Evolutionary conservation across 2,113 vertebrate species (phyloP).

Genomic region (Dasyurus viverrinus): DNA sequence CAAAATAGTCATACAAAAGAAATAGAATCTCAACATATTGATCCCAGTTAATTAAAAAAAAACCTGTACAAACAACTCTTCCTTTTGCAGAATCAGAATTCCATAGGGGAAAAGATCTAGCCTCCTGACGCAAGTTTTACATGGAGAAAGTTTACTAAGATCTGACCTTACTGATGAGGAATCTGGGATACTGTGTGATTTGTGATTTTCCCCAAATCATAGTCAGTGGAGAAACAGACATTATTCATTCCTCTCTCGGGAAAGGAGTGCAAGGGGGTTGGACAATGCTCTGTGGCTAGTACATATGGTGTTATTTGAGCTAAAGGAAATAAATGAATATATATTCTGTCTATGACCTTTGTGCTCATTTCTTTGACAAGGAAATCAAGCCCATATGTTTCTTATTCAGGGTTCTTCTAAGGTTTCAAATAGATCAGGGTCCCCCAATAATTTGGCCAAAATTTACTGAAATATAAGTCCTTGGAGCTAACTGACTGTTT

Average conservation of each 20-base stretch:
- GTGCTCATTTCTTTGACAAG: background rate
- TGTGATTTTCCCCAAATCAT: background rate
- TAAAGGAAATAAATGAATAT: background rate
- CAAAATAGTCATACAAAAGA: background rate
- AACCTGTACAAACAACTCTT: background rate
- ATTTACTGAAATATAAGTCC: background rate
- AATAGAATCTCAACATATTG: background rate
- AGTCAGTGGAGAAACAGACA: background rate
- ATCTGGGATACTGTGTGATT: background rate
- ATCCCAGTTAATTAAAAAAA: background rate
- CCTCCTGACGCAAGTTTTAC: background rate
- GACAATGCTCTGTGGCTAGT: background rate
- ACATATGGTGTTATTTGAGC: background rate
- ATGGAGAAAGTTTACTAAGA: background rate
- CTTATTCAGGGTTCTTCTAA: background rate
- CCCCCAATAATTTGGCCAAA: background rate
- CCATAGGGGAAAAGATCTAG: background rate
- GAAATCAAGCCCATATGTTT: background rate
- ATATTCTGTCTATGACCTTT: background rate
- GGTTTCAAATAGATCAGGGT: background rate
- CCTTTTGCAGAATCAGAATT: background rate
- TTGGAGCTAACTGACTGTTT: background rate
- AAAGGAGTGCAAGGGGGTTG: background rate
- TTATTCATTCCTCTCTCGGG: background rate
- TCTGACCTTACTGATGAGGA: slow-evolving; percentile 28